Evolutionary conservation across 2,888 invertebrate species (phyloP).

Genomic region (Machimus atricapillus): DNA sequence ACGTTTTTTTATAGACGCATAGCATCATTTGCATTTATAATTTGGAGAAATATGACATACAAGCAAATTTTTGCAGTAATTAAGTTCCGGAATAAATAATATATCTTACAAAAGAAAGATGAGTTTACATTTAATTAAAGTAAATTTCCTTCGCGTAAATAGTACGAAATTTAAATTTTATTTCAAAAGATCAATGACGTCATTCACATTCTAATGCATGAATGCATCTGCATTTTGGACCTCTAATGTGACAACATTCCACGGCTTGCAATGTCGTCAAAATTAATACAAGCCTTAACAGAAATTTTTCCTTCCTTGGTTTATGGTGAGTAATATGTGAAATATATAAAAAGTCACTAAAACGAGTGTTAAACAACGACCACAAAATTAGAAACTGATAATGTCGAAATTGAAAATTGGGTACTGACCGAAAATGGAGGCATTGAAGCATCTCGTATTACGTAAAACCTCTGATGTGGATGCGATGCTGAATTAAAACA

Average conservation of each 20-base stretch:
- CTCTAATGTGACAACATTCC: neutral
- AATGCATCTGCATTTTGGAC: neutral
- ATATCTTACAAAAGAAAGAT: neutral
- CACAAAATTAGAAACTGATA: neutral
- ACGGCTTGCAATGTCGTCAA: neutral
- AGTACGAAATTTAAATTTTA: neutral
- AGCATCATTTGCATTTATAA: neutral
- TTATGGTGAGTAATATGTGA: neutral
- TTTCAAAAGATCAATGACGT: neutral
- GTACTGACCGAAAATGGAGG: neutral
- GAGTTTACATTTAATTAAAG: neutral
- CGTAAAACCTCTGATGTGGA: neutral
- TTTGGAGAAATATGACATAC: neutral
- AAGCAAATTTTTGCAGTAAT: neutral
- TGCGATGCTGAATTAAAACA: neutral
- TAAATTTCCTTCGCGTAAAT: neutral
- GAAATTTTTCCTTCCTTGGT: neutral
- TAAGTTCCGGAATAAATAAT: neutral
- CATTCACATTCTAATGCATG: neutral
- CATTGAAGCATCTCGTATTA: slow-evolving; percentile 21
- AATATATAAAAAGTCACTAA: neutral
- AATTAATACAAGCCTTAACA: neutral
- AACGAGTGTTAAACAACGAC: neutral
- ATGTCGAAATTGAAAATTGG: neutral
- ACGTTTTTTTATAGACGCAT: neutral